These are phyloP conservation scores for Mimas tiliae DNA, from an alignment of 2,888 invertebrate genomes.

Conservation along the genomic window DNA sequence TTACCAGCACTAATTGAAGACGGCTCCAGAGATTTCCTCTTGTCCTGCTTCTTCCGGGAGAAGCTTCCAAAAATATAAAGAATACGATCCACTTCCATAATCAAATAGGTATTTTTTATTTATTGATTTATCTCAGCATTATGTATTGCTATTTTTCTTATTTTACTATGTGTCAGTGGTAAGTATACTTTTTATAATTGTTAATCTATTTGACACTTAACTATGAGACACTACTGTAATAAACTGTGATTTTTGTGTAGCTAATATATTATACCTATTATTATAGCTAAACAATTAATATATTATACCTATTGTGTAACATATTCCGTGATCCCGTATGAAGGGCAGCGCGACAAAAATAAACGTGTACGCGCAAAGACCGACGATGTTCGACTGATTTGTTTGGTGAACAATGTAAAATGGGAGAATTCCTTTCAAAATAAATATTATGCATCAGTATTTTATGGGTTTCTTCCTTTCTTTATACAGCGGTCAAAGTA, in stretches of 20 bases:
- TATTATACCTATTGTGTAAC: constrained; percentile 17
- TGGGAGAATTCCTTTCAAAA: constrained; percentile 14
- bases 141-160: neutral
- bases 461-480: constrained; percentile 2
- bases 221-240: neutral
- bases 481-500: neutral
- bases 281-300: neutral
- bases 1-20: constrained; percentile 77
- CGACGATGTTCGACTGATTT: constrained; percentile 52
- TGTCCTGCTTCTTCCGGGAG: constrained; percentile 83
- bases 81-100: constrained; percentile 86
- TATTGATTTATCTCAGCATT: neutral
- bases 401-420: constrained; percentile 33
- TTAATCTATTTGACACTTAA: neutral
- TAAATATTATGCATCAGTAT: constrained; percentile 9
- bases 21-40: constrained; percentile 77
- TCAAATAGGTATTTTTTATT: constrained; percentile 31
- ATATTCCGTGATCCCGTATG: constrained; percentile 17
- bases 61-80: constrained; percentile 87
- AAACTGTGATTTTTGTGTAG: neutral
- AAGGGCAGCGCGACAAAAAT: constrained; percentile 47
- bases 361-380: constrained; percentile 56
- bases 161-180: neutral
- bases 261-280: too few species aligned
- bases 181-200: neutral